A percentile compares a stretch with the other conserved stretches of the same genome.
Conservation (phyloP, 2,888 invertebrate genomes). For the Lissonota sp. region DNA sequence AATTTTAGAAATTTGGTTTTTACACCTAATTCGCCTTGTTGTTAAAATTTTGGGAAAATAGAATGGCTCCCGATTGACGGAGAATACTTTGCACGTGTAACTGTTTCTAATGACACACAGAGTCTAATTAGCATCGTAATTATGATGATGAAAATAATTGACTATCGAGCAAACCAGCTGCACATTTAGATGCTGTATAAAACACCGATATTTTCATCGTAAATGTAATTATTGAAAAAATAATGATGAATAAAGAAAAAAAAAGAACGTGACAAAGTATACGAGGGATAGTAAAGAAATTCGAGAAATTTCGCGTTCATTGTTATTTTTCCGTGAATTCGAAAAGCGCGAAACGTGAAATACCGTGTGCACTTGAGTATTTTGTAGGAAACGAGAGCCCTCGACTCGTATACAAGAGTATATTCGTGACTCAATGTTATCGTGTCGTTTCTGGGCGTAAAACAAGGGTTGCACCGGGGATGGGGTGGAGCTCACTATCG, state of each 20-base stretch:
- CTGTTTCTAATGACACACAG: background rate
- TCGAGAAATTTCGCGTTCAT: background rate
- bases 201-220: conserved; percentile 1
- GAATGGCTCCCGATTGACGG: no score
- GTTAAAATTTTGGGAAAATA: no score
- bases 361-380: conserved; percentile 28
- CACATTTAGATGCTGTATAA: conserved; percentile 12
- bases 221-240: background rate
- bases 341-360: conserved; percentile 16
- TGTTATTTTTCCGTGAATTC: conserved; percentile 22
- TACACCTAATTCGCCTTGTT: no score
- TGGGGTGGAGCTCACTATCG: conserved; percentile 25
- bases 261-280: background rate
- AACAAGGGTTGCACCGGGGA: background rate
- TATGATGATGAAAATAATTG: conserved; percentile 10
- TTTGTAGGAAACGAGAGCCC: conserved; percentile 31
- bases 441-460: conserved; percentile 68
- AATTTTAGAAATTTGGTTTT: no score
- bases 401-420: conserved; percentile 65
- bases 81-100: conserved; percentile 1
- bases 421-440: conserved; percentile 75
- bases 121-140: background rate
- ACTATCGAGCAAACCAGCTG: conserved; percentile 30
- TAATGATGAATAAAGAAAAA: conserved; percentile 4
- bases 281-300: background rate